These are phyloP conservation scores for Bettongia penicillata DNA, from an alignment of 2,113 vertebrate genomes.

Conservation along the genomic window DNA sequence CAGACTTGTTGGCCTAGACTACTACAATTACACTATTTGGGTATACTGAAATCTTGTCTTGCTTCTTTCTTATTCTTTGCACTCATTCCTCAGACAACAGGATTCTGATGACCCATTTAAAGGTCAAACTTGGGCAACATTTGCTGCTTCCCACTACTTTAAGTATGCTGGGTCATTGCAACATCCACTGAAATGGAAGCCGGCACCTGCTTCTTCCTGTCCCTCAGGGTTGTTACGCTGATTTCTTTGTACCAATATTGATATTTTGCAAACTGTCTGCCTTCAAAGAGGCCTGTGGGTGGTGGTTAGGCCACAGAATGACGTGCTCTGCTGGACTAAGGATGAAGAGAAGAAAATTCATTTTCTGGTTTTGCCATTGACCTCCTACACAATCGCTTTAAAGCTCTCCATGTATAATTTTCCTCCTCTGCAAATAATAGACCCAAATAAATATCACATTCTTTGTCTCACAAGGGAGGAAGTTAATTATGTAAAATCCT, in stretches of 20 bases:
- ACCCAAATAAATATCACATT: conserved; percentile 60
- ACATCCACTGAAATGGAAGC: not conserved
- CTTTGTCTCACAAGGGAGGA: conserved; percentile 59
- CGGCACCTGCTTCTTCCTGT: not conserved
- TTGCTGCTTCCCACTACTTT: not conserved
- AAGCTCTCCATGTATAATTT: conserved; percentile 54
- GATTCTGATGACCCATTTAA: not conserved
- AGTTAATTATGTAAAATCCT: conserved; percentile 62
- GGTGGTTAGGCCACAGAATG: not conserved
- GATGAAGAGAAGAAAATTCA: not conserved
- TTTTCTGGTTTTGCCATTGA: conserved; percentile 25
- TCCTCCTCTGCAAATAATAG: conserved; percentile 59
- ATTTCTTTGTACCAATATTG: not conserved
- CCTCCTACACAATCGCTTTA: conserved; percentile 23
- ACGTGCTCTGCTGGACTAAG: not conserved
- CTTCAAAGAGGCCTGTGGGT: not conserved
- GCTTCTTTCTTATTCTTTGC: not conserved
- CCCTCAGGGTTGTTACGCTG: not conserved
- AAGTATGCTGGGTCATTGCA: not conserved
- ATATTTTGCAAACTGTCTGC: not conserved
- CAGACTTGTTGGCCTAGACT: not conserved
- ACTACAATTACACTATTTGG: not conserved
- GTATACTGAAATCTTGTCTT: not conserved
- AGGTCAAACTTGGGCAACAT: not conserved
- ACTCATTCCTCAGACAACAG: not conserved